Evolutionary conservation across 2,888 invertebrate genomes (phyloP).

Genomic region (Disparrhopalites patrizii): DNA sequence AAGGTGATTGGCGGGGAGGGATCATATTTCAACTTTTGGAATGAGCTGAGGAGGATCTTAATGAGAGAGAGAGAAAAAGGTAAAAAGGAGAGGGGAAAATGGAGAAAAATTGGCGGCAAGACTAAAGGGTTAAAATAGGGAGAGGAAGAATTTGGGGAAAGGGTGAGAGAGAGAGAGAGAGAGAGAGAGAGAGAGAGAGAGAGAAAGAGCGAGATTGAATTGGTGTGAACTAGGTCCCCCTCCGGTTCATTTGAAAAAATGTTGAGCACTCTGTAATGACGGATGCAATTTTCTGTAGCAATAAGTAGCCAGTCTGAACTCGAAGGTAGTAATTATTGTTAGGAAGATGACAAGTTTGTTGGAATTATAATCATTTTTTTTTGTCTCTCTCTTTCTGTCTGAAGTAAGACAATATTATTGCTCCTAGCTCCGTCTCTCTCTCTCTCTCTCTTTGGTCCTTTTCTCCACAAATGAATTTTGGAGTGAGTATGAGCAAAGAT

Average conservation of each 20-base stretch:
- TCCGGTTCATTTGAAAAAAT: not conserved
- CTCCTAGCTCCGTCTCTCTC: not conserved
- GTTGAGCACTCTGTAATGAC: not conserved
- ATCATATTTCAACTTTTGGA: not conserved
- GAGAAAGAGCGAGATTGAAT: not conserved
- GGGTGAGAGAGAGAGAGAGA: not conserved
- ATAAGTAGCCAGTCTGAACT: not conserved
- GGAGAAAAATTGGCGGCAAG: no score
- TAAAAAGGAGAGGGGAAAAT: no score
- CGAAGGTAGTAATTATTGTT: constrained; percentile 13
- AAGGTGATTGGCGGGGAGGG: not conserved
- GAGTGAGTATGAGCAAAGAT: not conserved
- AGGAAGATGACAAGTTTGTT: constrained; percentile 3
- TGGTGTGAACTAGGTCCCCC: constrained; percentile 19
- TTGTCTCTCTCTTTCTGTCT: not conserved
- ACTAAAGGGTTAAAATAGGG: no score
- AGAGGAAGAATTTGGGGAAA: not conserved
- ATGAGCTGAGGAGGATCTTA: no score
- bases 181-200: not conserved
- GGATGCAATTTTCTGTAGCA: not conserved
- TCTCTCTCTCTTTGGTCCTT: no score
- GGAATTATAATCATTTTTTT: constrained; percentile 3
- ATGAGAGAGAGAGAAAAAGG: no score
- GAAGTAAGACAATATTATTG: constrained; percentile 1
- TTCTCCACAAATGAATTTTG: no score